These are phyloP conservation scores for Meriones unguiculatus DNA, from an alignment of 2,113 vertebrate genomes.

Conservation along the genomic window DNA sequence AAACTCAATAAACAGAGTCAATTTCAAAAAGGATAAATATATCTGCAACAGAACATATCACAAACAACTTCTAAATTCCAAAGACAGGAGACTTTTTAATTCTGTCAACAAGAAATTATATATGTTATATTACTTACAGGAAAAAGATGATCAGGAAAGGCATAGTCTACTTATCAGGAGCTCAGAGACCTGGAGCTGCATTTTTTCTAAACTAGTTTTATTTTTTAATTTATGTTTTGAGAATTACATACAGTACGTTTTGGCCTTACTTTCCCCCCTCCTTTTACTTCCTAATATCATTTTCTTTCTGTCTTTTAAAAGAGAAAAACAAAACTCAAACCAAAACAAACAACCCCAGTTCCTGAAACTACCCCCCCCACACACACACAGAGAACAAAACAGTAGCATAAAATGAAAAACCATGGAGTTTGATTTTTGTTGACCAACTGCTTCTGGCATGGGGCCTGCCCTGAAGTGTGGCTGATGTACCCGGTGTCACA, in stretches of 20 bases:
- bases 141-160: not conserved
- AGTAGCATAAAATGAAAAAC: not conserved
- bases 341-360: not conserved
- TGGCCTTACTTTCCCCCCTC: not conserved
- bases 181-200: not conserved
- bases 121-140: not conserved
- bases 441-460: not conserved
- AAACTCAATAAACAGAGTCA: not conserved
- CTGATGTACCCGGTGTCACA: not conserved
- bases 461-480: not conserved
- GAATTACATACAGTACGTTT: not conserved
- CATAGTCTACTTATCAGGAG: not conserved
- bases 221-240: not conserved
- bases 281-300: not conserved
- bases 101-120: not conserved
- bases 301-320: not conserved
- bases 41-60: not conserved
- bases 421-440: not conserved
- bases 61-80: not conserved
- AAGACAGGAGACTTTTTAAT: not conserved
- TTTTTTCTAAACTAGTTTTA: too few relatives aligned
- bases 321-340: not conserved
- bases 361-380: too few relatives aligned
- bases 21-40: not conserved
- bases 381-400: not conserved